phyloP scores from a whole-genome alignment of 2,888 invertebrate species.

The Alviniconcha strummeri region DNA sequence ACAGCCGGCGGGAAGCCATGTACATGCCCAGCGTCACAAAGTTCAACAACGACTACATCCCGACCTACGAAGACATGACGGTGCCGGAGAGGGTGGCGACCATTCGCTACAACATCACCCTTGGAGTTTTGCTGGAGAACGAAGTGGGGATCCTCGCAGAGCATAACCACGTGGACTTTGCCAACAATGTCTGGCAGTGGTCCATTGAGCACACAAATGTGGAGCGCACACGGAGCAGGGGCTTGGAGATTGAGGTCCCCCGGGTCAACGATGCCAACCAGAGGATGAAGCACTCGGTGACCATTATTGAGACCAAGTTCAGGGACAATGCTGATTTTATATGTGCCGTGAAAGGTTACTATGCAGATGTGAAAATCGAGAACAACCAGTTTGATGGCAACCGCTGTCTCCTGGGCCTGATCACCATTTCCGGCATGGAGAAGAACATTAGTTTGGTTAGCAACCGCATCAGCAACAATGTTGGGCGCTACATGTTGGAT shows the following conservation, averaged over 20 bases:
- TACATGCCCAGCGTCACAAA: conserved; percentile 72
- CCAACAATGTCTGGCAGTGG: conserved; percentile 98
- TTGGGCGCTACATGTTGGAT: conserved; percentile 88
- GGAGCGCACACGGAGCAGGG: conserved; percentile 89
- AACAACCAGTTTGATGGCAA: conserved; percentile 90
- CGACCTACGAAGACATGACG: conserved; percentile 70
- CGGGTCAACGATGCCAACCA: conserved; percentile 79
- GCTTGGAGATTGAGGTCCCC: conserved; percentile 91
- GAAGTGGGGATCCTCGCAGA: conserved; percentile 88
- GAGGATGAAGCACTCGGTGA: conserved; percentile 83
- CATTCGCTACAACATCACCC: conserved; percentile 91
- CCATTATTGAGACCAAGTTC: conserved; percentile 91
- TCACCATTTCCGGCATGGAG: conserved; percentile 89
- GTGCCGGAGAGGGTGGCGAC: conserved; percentile 89
- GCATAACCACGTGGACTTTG: conserved; percentile 91
- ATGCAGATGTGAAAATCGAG: conserved; percentile 90
- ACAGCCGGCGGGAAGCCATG: conserved; percentile 66
- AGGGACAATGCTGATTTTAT: conserved; percentile 89
- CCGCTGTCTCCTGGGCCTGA: conserved; percentile 78
- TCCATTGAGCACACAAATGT: conserved; percentile 90
- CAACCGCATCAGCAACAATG: conserved; percentile 87
- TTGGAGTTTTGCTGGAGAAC: conserved; percentile 89
- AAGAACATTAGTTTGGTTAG: conserved; percentile 90
- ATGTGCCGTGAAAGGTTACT: conserved; percentile 93
- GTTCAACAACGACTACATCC: conserved; percentile 70